phyloP scores from a whole-genome alignment of 37 sponge, comb jelly and placozoan species.

The Aplysina aerophoba region DNA sequence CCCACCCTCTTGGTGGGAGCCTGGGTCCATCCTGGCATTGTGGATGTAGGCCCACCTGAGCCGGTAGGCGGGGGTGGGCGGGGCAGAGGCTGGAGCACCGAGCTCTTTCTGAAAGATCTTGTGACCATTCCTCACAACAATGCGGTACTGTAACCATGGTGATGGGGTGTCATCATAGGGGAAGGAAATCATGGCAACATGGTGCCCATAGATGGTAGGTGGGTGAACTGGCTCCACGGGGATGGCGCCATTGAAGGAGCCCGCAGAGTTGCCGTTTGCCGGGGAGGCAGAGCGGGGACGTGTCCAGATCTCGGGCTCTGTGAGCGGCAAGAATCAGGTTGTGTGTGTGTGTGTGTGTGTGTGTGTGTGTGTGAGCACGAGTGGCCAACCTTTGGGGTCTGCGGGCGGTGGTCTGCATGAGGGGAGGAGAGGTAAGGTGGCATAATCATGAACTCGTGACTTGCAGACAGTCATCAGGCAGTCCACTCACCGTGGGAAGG shows the following conservation, averaged over 20 bases:
- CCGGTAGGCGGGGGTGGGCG: conserved; percentile 10
- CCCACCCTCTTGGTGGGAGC: not conserved
- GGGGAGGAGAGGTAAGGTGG: not conserved
- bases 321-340: not conserved
- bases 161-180: conserved; percentile 31
- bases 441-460: not conserved
- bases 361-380: not conserved
- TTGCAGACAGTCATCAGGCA: too few species aligned
- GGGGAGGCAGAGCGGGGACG: conserved; percentile 3
- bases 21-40: not conserved
- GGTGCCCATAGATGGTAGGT: not conserved
- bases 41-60: conserved; percentile 8
- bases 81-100: not conserved
- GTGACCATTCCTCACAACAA: conserved; percentile 10
- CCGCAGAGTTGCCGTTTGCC: not conserved
- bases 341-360: not conserved
- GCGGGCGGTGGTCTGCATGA: not conserved
- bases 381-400: not conserved
- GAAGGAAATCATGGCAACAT: conserved; percentile 25
- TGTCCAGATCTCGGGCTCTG: not conserved
- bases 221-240: not conserved
- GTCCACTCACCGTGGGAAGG: not conserved
- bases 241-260: not conserved
- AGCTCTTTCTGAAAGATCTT: conserved; percentile 9
- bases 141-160: not conserved